Evolutionary conservation across 2,797 vertebrate genomes (phyloP), one percentile per base, ranked within the genome.

Genomic region (Mustela erminea): DNA sequence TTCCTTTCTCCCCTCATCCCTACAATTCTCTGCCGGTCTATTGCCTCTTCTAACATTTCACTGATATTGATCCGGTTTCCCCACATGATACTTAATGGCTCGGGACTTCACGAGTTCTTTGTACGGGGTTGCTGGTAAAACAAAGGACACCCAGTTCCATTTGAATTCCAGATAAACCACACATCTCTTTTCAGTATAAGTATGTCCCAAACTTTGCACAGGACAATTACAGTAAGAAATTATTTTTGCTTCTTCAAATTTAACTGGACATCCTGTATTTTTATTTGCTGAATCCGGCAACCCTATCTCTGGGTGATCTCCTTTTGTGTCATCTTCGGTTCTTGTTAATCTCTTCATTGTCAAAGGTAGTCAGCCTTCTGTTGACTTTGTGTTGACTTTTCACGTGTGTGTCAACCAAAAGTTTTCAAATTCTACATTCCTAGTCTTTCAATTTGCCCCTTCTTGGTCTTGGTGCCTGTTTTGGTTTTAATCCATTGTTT

Each of bases 211-310:
- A 64, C 32, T 49, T 74, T 66, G 11, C n/a, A 78, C 23, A 49
- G 70, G 74, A 4, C 93, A 62, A 74, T 87, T 49, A 66, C 10
- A 49, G n/a, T 68, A 32, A 74, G 95, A 62, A 87, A 60, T 0
- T 46, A 82, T 49, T 64, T 93, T 91, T 32, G 21, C 46, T 78
- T 92, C 56, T 80, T 96, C 49, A 78, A 21, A 54, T 41, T 86
- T 74, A 80, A 46, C 66, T 85, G 43, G 17, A 4, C 12, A 27
- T 27, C 15, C 29, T 64, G 3, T 29, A 29, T 66, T 92, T 87
- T 56, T 49, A 14, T 43, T 95, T 84, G 43, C 32, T 46, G 32
- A 20, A 27, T 49, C 41, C 70, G 62, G 25, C 46, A 74, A n/a
- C 18, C 25, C 9, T 60, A 1, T 0, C 38, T 77, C 56, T 46